A percentile compares a stretch with the other conserved stretches of the same genome.
Conservation (phyloP, 1,140 invertebrate genomes). For the Drosophila ohnishii region DNA sequence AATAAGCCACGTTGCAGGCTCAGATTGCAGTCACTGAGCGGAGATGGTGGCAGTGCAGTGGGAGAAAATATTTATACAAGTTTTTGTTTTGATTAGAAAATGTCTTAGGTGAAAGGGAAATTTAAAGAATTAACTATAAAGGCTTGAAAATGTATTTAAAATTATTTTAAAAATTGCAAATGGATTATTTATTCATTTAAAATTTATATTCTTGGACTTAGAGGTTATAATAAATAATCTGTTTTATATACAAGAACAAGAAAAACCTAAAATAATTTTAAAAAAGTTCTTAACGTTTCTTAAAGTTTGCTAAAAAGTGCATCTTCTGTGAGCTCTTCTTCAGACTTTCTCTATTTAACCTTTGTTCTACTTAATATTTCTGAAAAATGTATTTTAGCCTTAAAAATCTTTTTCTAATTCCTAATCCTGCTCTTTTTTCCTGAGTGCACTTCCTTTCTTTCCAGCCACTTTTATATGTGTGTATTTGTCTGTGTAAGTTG, state of each 20-base stretch:
- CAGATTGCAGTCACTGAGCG: slow-evolving; percentile 68
- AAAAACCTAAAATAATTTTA: too few relatives aligned
- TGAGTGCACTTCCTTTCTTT: slow-evolving; percentile 14
- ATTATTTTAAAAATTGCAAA: not conserved
- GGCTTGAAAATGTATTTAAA: too few relatives aligned
- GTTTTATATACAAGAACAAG: not conserved
- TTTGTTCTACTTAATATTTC: not conserved
- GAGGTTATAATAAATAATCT: not conserved
- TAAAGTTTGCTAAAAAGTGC: not conserved
- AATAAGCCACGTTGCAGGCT: slow-evolving; percentile 75
- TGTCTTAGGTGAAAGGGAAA: not conserved
- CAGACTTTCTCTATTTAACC: not conserved
- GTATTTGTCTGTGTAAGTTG: slow-evolving; percentile 18
- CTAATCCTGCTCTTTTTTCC: not conserved
- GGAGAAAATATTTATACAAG: not conserved
- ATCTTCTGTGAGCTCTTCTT: not conserved
- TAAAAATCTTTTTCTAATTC: not conserved
- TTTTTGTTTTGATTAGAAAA: not conserved
- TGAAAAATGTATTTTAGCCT: not conserved
- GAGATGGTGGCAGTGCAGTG: slow-evolving; percentile 35
- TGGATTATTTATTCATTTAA: not conserved
- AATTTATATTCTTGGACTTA: not conserved
- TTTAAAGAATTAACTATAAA: too few relatives aligned
- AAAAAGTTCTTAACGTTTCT: too few relatives aligned
- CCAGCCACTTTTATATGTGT: slow-evolving; percentile 19